Conservation (phyloP, 1,140 invertebrate species). For the Popillia japonica region DNA sequence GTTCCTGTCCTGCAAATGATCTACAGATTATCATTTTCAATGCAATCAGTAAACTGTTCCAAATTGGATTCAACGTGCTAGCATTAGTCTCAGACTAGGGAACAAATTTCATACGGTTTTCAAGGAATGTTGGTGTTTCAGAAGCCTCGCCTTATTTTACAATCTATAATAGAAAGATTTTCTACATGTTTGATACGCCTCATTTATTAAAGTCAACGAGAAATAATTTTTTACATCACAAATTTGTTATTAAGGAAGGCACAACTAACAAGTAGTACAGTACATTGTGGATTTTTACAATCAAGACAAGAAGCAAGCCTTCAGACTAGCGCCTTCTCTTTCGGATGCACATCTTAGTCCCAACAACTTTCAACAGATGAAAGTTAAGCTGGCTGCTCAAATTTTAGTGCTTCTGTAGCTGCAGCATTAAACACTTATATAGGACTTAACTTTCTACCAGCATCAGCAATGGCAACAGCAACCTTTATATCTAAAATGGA, state of each 20-base stretch:
- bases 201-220: slow-evolving; percentile 48
- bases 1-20: slow-evolving; percentile 43
- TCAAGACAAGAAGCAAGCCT: slow-evolving; percentile 42
- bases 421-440: slow-evolving; percentile 48
- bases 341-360: slow-evolving; percentile 53
- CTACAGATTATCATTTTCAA: slow-evolving; percentile 47
- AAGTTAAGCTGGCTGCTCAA: slow-evolving; percentile 53
- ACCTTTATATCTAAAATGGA: no score
- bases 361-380: slow-evolving; percentile 55
- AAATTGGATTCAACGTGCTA: slow-evolving; percentile 47
- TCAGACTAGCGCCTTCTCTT: slow-evolving; percentile 46
- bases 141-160: not conserved
- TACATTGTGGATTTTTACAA: slow-evolving; percentile 39
- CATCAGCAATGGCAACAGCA: no score
- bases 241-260: slow-evolving; percentile 38
- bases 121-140: slow-evolving; percentile 45
- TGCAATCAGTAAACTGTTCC: slow-evolving; percentile 44
- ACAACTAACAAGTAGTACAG: not conserved
- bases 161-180: slow-evolving; percentile 39
- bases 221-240: slow-evolving; percentile 42
- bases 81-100: slow-evolving; percentile 47
- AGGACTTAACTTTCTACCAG: not conserved
- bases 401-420: slow-evolving; percentile 50
- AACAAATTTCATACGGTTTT: slow-evolving; percentile 47
- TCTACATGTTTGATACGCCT: slow-evolving; percentile 50